A percentile compares a stretch with the other conserved stretches of the same genome.
These are phyloP conservation scores for Furnarius figulus DNA, from an alignment of 2,113 vertebrate genomes.

Conservation along the genomic window DNA sequence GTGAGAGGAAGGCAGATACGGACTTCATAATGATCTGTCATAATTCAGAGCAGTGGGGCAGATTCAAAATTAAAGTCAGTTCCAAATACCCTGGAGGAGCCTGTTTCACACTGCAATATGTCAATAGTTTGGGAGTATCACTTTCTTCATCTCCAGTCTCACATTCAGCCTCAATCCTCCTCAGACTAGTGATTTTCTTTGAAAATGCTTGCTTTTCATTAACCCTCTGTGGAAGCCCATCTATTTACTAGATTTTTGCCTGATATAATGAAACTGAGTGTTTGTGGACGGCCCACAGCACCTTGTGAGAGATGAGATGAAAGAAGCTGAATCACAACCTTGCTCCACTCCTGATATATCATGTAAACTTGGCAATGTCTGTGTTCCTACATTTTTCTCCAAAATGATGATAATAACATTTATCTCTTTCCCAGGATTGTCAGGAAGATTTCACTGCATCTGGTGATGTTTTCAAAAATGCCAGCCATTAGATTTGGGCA, in stretches of 20 bases:
- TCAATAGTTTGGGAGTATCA: neutral
- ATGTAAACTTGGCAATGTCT: neutral
- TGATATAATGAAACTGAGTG: fast-evolving
- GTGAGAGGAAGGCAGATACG: constrained; percentile 42
- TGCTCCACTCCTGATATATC: neutral
- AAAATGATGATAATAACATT: neutral
- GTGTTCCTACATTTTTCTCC: neutral
- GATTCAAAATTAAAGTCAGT: neutral
- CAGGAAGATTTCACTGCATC: neutral
- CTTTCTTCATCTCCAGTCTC: neutral
- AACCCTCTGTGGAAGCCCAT: neutral
- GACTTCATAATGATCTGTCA: constrained; percentile 6
- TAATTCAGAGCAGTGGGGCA: neutral
- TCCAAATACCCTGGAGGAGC: neutral
- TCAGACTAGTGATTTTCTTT: neutral
- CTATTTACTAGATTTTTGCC: neutral
- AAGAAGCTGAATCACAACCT: neutral
- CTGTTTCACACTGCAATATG: neutral
- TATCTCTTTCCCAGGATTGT: neutral
- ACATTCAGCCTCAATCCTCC: neutral
- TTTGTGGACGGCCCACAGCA: neutral
- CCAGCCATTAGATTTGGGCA: neutral
- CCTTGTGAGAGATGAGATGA: neutral
- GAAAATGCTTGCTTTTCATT: neutral
- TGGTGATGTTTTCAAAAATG: neutral